A percentile compares a stretch with the other conserved stretches of the same genome.
Evolutionary conservation across 2,888 invertebrate genomes (phyloP).

Genomic region (Meloe dianella): DNA sequence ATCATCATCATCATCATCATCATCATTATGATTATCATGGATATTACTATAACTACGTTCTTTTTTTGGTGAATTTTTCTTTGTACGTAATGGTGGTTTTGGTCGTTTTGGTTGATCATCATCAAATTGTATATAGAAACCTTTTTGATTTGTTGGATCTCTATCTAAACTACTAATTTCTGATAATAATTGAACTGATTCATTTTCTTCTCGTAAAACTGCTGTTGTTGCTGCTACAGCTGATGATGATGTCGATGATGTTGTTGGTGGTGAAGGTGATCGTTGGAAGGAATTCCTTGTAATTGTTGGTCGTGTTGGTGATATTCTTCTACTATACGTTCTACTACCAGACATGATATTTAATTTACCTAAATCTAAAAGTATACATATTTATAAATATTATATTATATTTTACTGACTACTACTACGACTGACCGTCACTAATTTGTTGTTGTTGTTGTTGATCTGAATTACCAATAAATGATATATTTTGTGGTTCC

Average conservation of each 20-base stretch:
- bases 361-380: constrained; percentile 69
- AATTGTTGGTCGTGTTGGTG: constrained; percentile 79
- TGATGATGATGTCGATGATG: constrained; percentile 55
- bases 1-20: constrained; percentile 34
- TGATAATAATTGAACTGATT: constrained; percentile 52
- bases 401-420: no score
- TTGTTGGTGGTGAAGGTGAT: constrained; percentile 35
- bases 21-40: constrained; percentile 33
- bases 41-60: constrained; percentile 61
- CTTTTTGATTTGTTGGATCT: constrained; percentile 71
- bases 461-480: constrained; percentile 77
- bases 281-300: constrained; percentile 76
- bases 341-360: constrained; percentile 87
- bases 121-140: constrained; percentile 94
- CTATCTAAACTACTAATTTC: constrained; percentile 61
- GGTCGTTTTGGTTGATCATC: constrained; percentile 86
- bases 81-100: constrained; percentile 83
- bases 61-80: constrained; percentile 79
- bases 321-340: constrained; percentile 83
- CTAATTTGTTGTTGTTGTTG: constrained; percentile 49
- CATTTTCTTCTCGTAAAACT: constrained; percentile 9
- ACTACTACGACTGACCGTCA: constrained; percentile 48
- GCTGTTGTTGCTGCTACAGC: no score
- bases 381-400: not conserved
- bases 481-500: constrained; percentile 93